Base-by-base conservation (phyloP, 2,113 vertebrate genomes). In the Bujurquina vittata region DNA sequence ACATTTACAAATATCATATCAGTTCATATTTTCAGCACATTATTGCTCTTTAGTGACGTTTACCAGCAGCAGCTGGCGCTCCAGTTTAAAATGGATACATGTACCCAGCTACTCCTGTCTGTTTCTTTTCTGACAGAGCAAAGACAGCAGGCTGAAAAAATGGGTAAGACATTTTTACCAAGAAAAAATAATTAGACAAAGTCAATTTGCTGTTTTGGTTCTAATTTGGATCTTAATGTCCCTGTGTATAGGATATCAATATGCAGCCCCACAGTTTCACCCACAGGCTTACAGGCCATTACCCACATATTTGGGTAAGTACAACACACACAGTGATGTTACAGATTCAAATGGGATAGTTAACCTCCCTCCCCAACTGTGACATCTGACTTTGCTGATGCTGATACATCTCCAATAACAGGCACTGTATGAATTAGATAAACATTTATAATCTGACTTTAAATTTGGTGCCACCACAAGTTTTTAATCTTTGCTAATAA, bases 271-370 rank as follows among this genome's bases (percentile, higher is more conserved):
- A 3, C 4, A 4, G 9, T 2, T 2, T 4, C 2, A 55, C 8
- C 9, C 54, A 22, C 4, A 9, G 9, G 4, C 4, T 55, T 55
- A n/a, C 54, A 9, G 20, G 8, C 9, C 9, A 22, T 0, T 3
- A 55, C 81, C 90, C 7, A 57, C 73, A 61, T 88, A 87, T 79
- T 83, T 91, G 14, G 92, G 93, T 94, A 72, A 87, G 86, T 77
- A 73, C 9, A 26, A 10, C 2, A 22, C n/a, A 22, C 9, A 22
- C 54, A 4, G 9, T 54, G 3, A 54, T 20, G 52, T 54, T 18
- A 54, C 49, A 20, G 3, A 17, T 10, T 52, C 3, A 55, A n/a
- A 55, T n/a, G 12, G 31, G 60, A 37, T n/a, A 37, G 31, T 7
- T 35, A 0, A 20, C n/a, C 9, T 1, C 5, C 31, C 31, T 31